Conservation (phyloP, 2,888 invertebrate genomes). For the Diabrotica balteata region DNA sequence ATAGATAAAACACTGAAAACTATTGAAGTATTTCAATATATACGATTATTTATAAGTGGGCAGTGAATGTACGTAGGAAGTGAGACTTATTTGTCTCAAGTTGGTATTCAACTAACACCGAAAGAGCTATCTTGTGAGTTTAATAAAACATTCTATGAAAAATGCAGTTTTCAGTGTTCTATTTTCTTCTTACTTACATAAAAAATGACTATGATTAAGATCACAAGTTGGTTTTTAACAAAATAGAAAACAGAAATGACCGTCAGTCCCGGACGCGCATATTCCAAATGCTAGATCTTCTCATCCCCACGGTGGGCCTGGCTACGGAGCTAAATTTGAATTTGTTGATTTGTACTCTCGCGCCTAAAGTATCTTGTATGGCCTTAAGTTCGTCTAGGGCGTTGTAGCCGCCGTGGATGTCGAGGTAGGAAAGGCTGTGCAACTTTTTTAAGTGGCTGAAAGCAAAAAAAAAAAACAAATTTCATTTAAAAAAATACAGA, state of each 20-base stretch:
- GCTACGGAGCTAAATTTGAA: conserved; percentile 86
- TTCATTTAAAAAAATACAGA: too few relatives aligned
- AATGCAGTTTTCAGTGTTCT: too few relatives aligned
- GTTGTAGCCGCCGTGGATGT: conserved; percentile 85
- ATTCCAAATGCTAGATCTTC: conserved; percentile 91
- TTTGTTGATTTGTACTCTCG: conserved; percentile 73
- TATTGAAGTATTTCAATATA: too few relatives aligned
- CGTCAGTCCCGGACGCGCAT: conserved; percentile 78
- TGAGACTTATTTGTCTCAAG: too few relatives aligned
- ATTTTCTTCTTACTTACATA: neutral
- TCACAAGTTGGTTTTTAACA: conserved; percentile 31
- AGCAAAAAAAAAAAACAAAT: neutral
- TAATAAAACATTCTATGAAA: too few relatives aligned
- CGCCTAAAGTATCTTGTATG: conserved; percentile 65
- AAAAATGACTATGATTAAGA: conserved; percentile 30
- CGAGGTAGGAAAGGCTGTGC: conserved; percentile 74
- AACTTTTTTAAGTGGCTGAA: conserved; percentile 64
- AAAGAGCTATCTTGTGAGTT: too few relatives aligned
- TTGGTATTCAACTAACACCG: too few relatives aligned
- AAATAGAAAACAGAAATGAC: neutral
- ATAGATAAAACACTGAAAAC: too few relatives aligned
- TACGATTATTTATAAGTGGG: too few relatives aligned
- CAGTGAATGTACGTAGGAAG: too few relatives aligned
- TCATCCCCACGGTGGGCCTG: conserved; percentile 85
- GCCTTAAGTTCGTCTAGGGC: conserved; percentile 64